Evolutionary conservation across 1,140 invertebrate genomes (phyloP).

Genomic region (Lepidurus arcticus): DNA sequence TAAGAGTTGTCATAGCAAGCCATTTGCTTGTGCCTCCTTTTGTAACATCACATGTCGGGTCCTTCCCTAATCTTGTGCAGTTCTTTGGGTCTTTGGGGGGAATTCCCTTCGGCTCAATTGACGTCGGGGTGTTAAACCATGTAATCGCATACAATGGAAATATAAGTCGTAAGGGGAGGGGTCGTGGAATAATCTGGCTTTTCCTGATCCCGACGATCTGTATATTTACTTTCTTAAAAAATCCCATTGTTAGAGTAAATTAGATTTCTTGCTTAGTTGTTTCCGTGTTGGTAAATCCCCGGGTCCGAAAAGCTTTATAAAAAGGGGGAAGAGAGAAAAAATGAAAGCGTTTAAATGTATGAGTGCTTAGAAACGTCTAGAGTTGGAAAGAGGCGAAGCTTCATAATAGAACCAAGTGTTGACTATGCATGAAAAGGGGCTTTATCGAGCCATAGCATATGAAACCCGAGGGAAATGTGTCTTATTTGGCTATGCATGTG

Average conservation of each 20-base stretch:
- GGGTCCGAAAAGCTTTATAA: background rate
- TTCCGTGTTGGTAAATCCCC: background rate
- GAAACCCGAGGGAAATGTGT: constrained; percentile 7
- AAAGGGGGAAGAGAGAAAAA: background rate
- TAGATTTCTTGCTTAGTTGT: background rate
- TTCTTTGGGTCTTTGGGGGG: background rate
- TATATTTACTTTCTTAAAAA: background rate
- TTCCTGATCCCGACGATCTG: background rate
- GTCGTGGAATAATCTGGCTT: background rate
- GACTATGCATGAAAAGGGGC: constrained; percentile 17
- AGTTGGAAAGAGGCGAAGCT: background rate
- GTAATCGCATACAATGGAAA: constrained; percentile 8
- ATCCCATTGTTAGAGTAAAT: background rate
- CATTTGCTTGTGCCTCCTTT: constrained; percentile 8
- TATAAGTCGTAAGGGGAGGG: background rate
- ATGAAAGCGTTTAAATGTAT: background rate
- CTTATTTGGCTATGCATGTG: constrained; percentile 13
- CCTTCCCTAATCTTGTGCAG: background rate
- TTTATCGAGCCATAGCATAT: constrained; percentile 8
- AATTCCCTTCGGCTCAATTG: constrained; percentile 21
- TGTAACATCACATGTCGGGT: constrained; percentile 1
- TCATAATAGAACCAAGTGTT: constrained; percentile 11
- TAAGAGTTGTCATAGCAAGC: constrained; percentile 21
- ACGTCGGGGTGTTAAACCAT: background rate
- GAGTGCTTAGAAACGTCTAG: background rate